Conservation (phyloP, 2,113 vertebrate genomes). For the Telmatochromis sp. region DNA sequence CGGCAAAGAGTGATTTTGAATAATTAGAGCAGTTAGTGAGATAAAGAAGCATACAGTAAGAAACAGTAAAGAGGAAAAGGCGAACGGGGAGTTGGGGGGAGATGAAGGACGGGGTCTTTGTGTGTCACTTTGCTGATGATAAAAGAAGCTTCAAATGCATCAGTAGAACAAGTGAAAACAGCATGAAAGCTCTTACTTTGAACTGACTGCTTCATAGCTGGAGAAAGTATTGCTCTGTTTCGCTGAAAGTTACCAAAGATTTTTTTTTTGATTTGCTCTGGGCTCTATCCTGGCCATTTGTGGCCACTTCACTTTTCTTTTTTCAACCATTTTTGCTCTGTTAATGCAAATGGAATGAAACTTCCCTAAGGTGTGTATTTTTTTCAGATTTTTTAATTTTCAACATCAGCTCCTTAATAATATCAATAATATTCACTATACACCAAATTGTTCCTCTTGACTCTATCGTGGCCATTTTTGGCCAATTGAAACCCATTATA, state of each 20-base stretch:
- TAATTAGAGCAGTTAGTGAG: background rate
- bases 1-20: background rate
- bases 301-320: background rate
- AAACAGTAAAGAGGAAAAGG: background rate
- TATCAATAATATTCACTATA: background rate
- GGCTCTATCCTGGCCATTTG: background rate
- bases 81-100: accelerated
- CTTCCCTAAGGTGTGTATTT: background rate
- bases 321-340: accelerated
- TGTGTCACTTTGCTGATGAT: background rate
- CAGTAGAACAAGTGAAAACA: background rate
- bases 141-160: background rate
- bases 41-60: background rate
- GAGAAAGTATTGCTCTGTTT: background rate
- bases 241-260: background rate
- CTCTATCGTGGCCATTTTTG: background rate
- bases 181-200: background rate
- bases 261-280: background rate
- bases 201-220: background rate
- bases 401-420: background rate
- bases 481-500: background rate
- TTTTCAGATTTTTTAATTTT: background rate
- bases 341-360: background rate
- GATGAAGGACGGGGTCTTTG: background rate
- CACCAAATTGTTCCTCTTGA: background rate